Evolutionary conservation across 2,113 vertebrate genomes (phyloP).

Genomic region (Leiothrix lutea): DNA sequence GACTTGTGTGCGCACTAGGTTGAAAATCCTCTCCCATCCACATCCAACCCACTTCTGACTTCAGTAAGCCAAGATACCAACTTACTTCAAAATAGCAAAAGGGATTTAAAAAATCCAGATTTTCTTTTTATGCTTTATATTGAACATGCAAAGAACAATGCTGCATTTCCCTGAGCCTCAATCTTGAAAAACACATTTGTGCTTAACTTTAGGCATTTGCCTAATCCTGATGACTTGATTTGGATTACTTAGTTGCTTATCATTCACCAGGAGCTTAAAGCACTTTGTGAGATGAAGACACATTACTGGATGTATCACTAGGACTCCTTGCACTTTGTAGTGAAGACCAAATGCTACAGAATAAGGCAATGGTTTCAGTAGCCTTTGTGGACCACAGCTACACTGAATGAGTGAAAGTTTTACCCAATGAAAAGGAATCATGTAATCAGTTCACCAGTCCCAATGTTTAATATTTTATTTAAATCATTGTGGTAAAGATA

Average conservation of each 20-base stretch:
- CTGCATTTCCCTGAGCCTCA: not conserved
- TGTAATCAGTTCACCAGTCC: not conserved
- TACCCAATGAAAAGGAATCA: not conserved
- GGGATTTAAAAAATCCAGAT: not conserved
- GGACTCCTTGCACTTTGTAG: not conserved
- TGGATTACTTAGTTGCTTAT: conserved; percentile 25
- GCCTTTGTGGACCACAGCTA: not conserved
- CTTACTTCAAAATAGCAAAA: not conserved
- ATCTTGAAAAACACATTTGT: not conserved
- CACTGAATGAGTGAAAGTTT: not conserved
- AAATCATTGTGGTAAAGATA: not conserved
- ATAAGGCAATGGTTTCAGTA: not conserved
- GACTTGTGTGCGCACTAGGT: not conserved
- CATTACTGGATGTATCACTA: not conserved
- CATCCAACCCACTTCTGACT: not conserved
- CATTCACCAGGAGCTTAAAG: not conserved
- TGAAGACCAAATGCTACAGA: not conserved
- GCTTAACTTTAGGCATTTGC: conserved; percentile 30
- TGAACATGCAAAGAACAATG: not conserved
- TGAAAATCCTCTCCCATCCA: not conserved
- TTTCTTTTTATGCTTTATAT: not conserved
- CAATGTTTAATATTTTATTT: not conserved
- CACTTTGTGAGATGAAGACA: conserved; percentile 5
- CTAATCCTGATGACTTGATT: conserved; percentile 40
- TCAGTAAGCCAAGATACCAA: not conserved